Evolutionary conservation across 1,140 invertebrate genomes (phyloP).

Genomic region (Neodiprion virginianus): DNA sequence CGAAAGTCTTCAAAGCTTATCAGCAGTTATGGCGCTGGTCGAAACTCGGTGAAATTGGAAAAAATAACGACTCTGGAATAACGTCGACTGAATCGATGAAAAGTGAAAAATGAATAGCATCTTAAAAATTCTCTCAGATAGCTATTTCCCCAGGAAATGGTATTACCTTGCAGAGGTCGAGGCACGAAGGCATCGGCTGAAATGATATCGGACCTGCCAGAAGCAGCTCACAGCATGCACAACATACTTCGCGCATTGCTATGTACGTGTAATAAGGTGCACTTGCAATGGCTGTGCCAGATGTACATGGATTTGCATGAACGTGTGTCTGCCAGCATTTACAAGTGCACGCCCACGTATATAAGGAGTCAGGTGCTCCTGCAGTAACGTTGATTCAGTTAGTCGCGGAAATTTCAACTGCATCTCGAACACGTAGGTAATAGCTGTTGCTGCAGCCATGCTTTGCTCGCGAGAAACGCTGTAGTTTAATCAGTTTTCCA

Average conservation of each 20-base stretch:
- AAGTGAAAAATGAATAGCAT: too few relatives aligned
- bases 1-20: too few relatives aligned
- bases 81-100: too few relatives aligned
- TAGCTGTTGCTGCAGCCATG: background rate
- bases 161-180: background rate
- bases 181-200: background rate
- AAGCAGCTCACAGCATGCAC: background rate
- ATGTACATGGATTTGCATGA: background rate
- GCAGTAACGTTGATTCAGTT: background rate
- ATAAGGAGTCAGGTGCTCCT: too few relatives aligned
- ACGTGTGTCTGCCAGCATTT: too few relatives aligned
- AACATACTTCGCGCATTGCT: background rate
- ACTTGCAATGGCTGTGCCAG: background rate
- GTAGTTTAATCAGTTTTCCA: slow-evolving; percentile 1
- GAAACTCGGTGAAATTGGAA: too few relatives aligned
- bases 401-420: background rate
- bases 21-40: too few relatives aligned
- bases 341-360: too few relatives aligned
- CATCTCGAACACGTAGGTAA: slow-evolving; percentile 5
- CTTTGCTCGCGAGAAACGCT: background rate
- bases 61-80: too few relatives aligned
- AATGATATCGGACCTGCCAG: background rate
- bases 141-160: background rate
- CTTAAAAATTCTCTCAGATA: too few relatives aligned
- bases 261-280: background rate